These are phyloP conservation scores for Scaptomyza pallida DNA, from an alignment of 1,140 invertebrate species.

Conservation along the genomic window DNA sequence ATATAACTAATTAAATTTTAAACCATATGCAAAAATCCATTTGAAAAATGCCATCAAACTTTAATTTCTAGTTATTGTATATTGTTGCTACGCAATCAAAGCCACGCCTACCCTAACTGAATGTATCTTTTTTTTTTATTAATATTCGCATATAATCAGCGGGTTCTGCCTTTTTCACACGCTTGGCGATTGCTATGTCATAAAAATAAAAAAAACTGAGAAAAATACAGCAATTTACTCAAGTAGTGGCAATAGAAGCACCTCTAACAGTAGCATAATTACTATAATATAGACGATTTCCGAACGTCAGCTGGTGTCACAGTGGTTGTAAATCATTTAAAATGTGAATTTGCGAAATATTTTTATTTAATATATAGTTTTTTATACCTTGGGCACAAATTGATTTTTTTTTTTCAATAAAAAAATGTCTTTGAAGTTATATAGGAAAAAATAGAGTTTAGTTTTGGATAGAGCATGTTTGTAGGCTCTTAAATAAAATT, in stretches of 20 bases:
- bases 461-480: too few species aligned
- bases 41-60: constrained; percentile 1
- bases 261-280: constrained; percentile 56
- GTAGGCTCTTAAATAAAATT: too few species aligned
- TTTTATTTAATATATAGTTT: too few species aligned
- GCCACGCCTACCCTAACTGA: constrained; percentile 14
- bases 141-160: too few species aligned
- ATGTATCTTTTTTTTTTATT: too few species aligned
- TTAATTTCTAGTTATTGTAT: constrained; percentile 25
- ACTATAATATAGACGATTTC: constrained; percentile 47
- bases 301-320: background rate
- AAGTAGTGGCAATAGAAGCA: constrained; percentile 26
- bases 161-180: constrained; percentile 39
- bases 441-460: too few species aligned
- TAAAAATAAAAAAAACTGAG: constrained; percentile 5
- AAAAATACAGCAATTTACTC: constrained; percentile 26
- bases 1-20: constrained; percentile 16
- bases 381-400: too few species aligned
- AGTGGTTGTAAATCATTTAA: background rate
- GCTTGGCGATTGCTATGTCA: constrained; percentile 21
- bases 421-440: too few species aligned
- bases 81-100: background rate
- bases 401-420: too few species aligned
- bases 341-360: background rate
- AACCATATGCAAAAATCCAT: background rate